Percentiles rank a stretch among this genome's conserved stretches.
phyloP scores from a whole-genome alignment of 1,140 invertebrate genomes.

The Drosophila navojoa region DNA sequence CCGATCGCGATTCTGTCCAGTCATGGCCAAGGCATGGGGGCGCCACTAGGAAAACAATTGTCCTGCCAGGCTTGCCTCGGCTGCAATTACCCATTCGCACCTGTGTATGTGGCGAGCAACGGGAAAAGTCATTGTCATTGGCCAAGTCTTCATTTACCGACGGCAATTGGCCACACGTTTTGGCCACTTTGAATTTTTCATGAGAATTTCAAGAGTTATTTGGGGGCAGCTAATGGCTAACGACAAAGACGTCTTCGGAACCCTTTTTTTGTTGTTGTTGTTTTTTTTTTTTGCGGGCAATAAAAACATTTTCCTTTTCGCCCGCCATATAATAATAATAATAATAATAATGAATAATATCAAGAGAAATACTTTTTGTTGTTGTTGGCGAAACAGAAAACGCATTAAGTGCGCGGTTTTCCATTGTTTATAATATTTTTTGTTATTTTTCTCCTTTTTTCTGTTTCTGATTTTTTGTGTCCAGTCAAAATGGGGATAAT shows the following conservation, averaged over 20 bases:
- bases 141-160: slow-evolving; percentile 56
- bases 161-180: slow-evolving; percentile 49
- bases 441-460: background rate
- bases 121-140: slow-evolving; percentile 73
- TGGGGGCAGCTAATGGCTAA: slow-evolving; percentile 55
- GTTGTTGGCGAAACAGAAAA: slow-evolving; percentile 66
- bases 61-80: slow-evolving; percentile 21
- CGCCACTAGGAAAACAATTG: slow-evolving; percentile 63
- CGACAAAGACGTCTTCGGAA: slow-evolving; percentile 53
- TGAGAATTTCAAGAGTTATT: slow-evolving; percentile 43
- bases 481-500: slow-evolving; percentile 72
- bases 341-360: slow-evolving; percentile 77
- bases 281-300: slow-evolving; percentile 74
- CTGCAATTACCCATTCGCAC: slow-evolving; percentile 71
- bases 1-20: slow-evolving; percentile 27
- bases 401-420: slow-evolving; percentile 80
- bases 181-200: slow-evolving; percentile 67
- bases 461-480: slow-evolving; percentile 19
- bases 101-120: slow-evolving; percentile 1
- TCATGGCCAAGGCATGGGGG: slow-evolving; percentile 36
- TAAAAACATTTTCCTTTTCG: slow-evolving; percentile 77
- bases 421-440: slow-evolving; percentile 76
- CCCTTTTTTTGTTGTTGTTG: no score
- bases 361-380: slow-evolving; percentile 75
- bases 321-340: slow-evolving; percentile 24